Percentiles rank a stretch among this genome's conserved stretches.
These are phyloP conservation scores for Unio pictorum DNA, from an alignment of 2,888 invertebrate species.

Conservation along the genomic window DNA sequence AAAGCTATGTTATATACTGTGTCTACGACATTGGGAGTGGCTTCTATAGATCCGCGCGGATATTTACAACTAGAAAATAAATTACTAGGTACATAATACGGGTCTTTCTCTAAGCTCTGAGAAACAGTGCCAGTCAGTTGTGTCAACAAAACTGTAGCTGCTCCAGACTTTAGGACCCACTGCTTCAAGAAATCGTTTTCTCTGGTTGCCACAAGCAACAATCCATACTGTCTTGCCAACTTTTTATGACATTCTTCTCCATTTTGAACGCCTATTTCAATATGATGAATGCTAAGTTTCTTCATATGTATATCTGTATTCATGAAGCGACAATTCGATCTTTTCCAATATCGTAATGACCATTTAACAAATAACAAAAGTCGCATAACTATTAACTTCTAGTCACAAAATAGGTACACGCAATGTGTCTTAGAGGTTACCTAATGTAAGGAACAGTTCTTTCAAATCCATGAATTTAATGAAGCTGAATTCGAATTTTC, in stretches of 20 bases:
- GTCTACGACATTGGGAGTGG: slow-evolving; percentile 39
- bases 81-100: slow-evolving; percentile 19
- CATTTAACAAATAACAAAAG: too few relatives aligned
- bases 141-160: slow-evolving; percentile 62
- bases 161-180: slow-evolving; percentile 58
- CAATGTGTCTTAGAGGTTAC: too few relatives aligned
- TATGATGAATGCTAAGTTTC: slow-evolving; percentile 55
- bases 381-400: too few relatives aligned
- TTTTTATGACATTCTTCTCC: slow-evolving; percentile 49
- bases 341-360: too few relatives aligned
- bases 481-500: too few relatives aligned
- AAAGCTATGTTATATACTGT: slow-evolving; percentile 72
- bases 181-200: slow-evolving; percentile 39
- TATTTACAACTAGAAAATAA: neutral
- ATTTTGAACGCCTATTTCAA: slow-evolving; percentile 66
- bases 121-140: slow-evolving; percentile 23
- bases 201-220: slow-evolving; percentile 49
- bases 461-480: too few relatives aligned
- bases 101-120: slow-evolving; percentile 14
- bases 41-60: neutral
- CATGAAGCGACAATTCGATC: too few relatives aligned
- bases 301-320: too few relatives aligned
- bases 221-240: slow-evolving; percentile 57
- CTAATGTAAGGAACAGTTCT: too few relatives aligned
- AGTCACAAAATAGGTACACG: too few relatives aligned